Evolutionary conservation across 2,888 invertebrate genomes (phyloP).

Genomic region (Allygus modestus): DNA sequence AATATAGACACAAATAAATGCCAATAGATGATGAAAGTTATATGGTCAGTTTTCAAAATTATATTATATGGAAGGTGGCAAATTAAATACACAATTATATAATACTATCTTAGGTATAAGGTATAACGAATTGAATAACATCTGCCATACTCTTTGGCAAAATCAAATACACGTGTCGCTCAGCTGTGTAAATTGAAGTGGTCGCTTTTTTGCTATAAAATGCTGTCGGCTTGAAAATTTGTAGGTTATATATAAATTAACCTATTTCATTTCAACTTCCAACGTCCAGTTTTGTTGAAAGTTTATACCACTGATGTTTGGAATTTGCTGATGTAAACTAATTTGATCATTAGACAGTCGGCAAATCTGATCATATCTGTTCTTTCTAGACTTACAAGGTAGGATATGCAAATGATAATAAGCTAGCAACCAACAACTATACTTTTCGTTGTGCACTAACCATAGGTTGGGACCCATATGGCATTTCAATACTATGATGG

Average conservation of each 20-base stretch:
- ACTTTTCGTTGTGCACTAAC: neutral
- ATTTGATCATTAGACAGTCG: neutral
- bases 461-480: conserved; percentile 1
- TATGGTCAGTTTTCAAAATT: too few relatives aligned
- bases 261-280: neutral
- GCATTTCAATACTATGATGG: neutral
- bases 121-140: too few relatives aligned
- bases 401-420: neutral
- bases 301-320: too few relatives aligned
- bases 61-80: too few relatives aligned
- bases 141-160: neutral
- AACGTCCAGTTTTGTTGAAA: conserved; percentile 23
- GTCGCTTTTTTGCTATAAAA: neutral
- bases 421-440: neutral
- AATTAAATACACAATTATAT: too few relatives aligned
- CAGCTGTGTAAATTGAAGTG: neutral
- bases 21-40: too few relatives aligned
- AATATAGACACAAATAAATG: too few relatives aligned
- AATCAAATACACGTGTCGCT: neutral
- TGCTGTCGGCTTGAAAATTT: conserved; percentile 22
- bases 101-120: too few relatives aligned
- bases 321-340: conserved; percentile 26
- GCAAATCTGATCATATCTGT: neutral
- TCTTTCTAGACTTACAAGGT: neutral
- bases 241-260: conserved; percentile 8